A percentile compares a stretch with the other conserved stretches of the same genome.
Evolutionary conservation across 2,113 vertebrate genomes (phyloP).

Genomic region (Anolis sagrei): DNA sequence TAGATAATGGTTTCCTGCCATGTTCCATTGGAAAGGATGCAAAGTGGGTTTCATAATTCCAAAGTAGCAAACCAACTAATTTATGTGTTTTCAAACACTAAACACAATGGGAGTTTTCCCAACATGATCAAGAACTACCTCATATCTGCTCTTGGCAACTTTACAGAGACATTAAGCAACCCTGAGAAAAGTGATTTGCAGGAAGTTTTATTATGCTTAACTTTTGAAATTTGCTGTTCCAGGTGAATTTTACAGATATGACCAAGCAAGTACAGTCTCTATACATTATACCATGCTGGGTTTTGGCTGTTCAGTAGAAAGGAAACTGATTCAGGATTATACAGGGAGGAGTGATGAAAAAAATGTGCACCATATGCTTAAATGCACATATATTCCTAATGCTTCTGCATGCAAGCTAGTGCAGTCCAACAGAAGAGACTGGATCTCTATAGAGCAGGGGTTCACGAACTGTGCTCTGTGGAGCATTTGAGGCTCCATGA

Average conservation of each 20-base stretch:
- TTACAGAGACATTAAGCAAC: background rate
- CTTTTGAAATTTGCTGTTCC: background rate
- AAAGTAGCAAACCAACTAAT: conserved; percentile 7
- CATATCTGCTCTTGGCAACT: background rate
- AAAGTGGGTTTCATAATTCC: background rate
- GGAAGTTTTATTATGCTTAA: background rate
- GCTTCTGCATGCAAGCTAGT: background rate
- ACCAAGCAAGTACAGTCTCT: background rate
- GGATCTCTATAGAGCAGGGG: too few relatives aligned
- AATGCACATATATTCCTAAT: background rate
- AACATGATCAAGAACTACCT: background rate
- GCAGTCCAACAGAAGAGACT: background rate
- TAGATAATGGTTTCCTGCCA: conserved; percentile 34
- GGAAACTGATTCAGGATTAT: background rate
- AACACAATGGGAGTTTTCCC: fast-evolving
- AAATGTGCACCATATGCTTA: background rate
- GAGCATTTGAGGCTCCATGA: too few relatives aligned
- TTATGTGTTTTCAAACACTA: conserved; percentile 2
- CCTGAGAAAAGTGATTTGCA: background rate
- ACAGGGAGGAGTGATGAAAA: too few relatives aligned
- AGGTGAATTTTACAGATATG: background rate
- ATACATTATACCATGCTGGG: background rate
- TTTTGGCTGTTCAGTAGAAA: background rate
- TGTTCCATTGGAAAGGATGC: background rate
- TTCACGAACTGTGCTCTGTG: too few relatives aligned